Evolutionary conservation across 2,888 invertebrate genomes (phyloP).

Genomic region (Acleris sparsana): DNA sequence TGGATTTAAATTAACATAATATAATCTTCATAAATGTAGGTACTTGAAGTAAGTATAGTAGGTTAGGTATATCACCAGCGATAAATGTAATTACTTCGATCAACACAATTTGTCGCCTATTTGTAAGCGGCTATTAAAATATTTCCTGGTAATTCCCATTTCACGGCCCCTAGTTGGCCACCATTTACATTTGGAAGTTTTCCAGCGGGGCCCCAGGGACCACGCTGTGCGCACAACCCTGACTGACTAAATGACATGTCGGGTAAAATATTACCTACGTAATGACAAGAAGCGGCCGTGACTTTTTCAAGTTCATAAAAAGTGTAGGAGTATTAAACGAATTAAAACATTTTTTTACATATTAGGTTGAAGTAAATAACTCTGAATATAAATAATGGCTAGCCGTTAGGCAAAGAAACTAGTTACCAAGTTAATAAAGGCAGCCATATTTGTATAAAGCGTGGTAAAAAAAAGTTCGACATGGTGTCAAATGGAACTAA

Average conservation of each 20-base stretch:
- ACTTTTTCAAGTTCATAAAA: background rate
- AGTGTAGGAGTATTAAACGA: background rate
- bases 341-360: too few relatives aligned
- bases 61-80: background rate
- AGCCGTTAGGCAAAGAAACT: too few relatives aligned
- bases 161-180: constrained; percentile 9
- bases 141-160: constrained; percentile 11
- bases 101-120: constrained; percentile 1
- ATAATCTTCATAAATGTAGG: too few relatives aligned
- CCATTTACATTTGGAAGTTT: constrained; percentile 24
- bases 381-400: too few relatives aligned
- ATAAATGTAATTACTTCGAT: background rate
- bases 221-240: constrained; percentile 13
- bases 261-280: constrained; percentile 19
- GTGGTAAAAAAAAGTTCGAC: too few relatives aligned
- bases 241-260: constrained; percentile 27
- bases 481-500: too few relatives aligned
- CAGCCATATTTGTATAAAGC: too few relatives aligned
- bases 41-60: too few relatives aligned
- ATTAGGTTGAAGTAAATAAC: too few relatives aligned
- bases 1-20: too few relatives aligned
- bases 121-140: constrained; percentile 12
- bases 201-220: constrained; percentile 25
- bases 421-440: too few relatives aligned
- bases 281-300: background rate